Conservation (phyloP, 2,113 vertebrate species). For the Cynoglossus semilaevis region DNA sequence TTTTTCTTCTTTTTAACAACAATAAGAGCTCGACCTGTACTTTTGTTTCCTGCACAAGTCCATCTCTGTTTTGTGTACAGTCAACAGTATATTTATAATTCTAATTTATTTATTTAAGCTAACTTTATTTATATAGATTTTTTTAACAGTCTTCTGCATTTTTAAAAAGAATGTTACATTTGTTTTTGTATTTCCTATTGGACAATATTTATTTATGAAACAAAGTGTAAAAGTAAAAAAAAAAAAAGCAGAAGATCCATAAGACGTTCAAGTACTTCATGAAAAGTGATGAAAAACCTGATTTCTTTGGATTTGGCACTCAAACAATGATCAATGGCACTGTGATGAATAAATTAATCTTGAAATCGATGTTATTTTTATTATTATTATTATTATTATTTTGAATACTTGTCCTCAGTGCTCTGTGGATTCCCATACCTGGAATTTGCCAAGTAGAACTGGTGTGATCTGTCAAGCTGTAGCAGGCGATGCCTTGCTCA, state of each 20-base stretch:
- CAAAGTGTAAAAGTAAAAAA: background rate
- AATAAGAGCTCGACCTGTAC: conserved; percentile 52
- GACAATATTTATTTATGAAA: conserved; percentile 75
- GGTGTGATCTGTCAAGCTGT: conserved; percentile 12
- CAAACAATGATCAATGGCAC: conserved; percentile 52
- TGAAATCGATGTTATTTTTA: conserved; percentile 30
- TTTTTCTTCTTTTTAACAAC: conserved; percentile 21
- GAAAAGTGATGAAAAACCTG: conserved; percentile 15
- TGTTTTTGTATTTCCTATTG: conserved; percentile 69
- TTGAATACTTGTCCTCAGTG: too few relatives aligned
- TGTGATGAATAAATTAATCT: conserved; percentile 52
- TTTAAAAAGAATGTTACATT: conserved; percentile 65
- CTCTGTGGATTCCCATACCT: background rate
- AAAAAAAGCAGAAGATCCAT: conserved; percentile 36
- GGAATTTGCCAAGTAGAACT: conserved; percentile 19
- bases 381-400: background rate
- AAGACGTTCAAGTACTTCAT: conserved; percentile 29
- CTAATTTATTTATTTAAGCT: conserved; percentile 83
- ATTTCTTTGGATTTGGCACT: conserved; percentile 28
- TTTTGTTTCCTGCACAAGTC: conserved; percentile 56
- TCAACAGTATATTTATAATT: conserved; percentile 75
- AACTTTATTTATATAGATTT: conserved; percentile 79
- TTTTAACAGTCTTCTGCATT: conserved; percentile 65
- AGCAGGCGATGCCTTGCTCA: conserved; percentile 17
- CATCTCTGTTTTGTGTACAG: conserved; percentile 65